A percentile compares a stretch with the other conserved stretches of the same genome.
These are phyloP conservation scores for Harmothoe impar DNA, from an alignment of 2,888 invertebrate species.

Conservation along the genomic window DNA sequence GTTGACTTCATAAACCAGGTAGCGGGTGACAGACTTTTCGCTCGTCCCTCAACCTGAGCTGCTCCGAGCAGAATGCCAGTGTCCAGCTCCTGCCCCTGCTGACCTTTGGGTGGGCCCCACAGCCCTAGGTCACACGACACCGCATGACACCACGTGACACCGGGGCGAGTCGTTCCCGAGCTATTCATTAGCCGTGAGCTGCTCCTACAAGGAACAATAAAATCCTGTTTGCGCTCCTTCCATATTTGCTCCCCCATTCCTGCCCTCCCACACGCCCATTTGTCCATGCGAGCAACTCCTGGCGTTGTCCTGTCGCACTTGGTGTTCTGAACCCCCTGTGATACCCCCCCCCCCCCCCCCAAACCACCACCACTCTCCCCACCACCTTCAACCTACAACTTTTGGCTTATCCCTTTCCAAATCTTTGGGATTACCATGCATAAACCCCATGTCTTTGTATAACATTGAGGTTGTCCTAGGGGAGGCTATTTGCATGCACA, in stretches of 20 bases:
- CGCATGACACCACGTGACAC: background rate
- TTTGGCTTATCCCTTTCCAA: background rate
- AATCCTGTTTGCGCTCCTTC: conserved; percentile 35
- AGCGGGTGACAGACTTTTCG: conserved; percentile 29
- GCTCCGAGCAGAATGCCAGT: conserved; percentile 7
- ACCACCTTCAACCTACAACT: background rate
- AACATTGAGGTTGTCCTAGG: no score
- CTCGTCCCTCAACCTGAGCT: conserved; percentile 12
- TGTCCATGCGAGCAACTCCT: background rate
- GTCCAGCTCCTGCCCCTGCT: background rate
- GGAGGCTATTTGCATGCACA: background rate
- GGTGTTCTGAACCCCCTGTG: background rate
- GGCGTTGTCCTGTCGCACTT: background rate
- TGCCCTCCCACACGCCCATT: background rate
- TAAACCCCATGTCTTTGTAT: no score
- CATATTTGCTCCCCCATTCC: conserved; percentile 38
- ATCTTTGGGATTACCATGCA: no score
- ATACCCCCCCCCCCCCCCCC: background rate
- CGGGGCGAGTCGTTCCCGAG: background rate
- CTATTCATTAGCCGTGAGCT: conserved; percentile 53
- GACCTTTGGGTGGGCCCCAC: background rate
- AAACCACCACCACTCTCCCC: background rate
- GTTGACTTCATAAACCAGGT: conserved; percentile 37
- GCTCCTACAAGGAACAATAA: conserved; percentile 54
- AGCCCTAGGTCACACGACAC: conserved; percentile 7